Evolutionary conservation across 1,140 invertebrate genomes (phyloP).

Genomic region (Hycleus phaleratus): DNA sequence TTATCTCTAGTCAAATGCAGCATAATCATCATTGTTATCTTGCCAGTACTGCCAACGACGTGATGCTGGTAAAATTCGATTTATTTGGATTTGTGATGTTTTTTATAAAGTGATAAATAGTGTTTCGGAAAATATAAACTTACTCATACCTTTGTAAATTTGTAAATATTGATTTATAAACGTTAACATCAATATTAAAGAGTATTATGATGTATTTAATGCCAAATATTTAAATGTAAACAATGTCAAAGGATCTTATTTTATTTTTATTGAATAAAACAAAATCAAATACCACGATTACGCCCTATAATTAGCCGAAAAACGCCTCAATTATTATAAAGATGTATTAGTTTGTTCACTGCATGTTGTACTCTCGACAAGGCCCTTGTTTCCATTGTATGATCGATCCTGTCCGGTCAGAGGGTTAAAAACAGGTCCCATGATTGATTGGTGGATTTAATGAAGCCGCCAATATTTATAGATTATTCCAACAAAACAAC

Average conservation of each 20-base stretch:
- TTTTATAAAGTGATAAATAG: slow-evolving; percentile 8
- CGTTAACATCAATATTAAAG: slow-evolving; percentile 4
- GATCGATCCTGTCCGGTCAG: no score
- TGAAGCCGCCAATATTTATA: background rate
- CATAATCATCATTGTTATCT: no score
- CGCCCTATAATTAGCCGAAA: no score
- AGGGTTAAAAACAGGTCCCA: background rate
- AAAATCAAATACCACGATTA: no score
- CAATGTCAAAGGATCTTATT: slow-evolving; percentile 10
- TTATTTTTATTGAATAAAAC: slow-evolving; percentile 15
- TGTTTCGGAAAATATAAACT: slow-evolving; percentile 7
- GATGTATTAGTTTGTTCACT: no score
- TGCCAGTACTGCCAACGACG: no score
- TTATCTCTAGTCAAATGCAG: slow-evolving; percentile 24
- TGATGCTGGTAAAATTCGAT: slow-evolving; percentile 6
- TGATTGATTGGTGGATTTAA: slow-evolving; percentile 11
- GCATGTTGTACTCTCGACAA: no score
- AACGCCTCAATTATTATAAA: no score
- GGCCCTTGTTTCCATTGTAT: no score
- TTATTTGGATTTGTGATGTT: slow-evolving; percentile 11
- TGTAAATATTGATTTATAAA: slow-evolving; percentile 25
- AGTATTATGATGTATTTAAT: slow-evolving; percentile 11
- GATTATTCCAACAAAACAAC: no score
- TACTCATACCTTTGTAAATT: slow-evolving; percentile 24
- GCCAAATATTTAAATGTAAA: slow-evolving; percentile 13